A percentile compares a stretch with the other conserved stretches of the same genome.
Evolutionary conservation across 2,797 vertebrate species (phyloP).

Genomic region (Valencia hispanica): DNA sequence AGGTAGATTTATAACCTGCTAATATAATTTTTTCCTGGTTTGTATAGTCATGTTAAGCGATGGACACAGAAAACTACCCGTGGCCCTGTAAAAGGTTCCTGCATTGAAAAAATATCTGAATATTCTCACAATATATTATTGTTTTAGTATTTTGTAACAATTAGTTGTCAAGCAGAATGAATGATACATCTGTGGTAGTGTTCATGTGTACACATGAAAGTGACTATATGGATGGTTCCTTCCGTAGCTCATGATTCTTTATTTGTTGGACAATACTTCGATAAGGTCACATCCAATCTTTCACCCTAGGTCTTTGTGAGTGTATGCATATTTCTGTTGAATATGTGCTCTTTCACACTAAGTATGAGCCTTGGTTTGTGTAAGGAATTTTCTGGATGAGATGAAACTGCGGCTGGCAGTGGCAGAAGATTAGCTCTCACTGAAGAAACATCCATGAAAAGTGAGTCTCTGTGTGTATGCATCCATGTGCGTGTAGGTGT

Average conservation of each 20-base stretch:
- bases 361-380: constrained; percentile 60
- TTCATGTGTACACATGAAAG: too few species aligned
- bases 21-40: neutral
- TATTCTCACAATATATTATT: neutral
- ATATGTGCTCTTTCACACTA: constrained; percentile 50
- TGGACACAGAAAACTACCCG: neutral
- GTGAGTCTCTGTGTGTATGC: constrained; percentile 11
- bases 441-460: constrained; percentile 59
- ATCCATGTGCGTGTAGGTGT: too few species aligned
- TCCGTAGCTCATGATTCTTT: constrained; percentile 23
- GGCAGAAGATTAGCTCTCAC: constrained; percentile 71
- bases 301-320: constrained; percentile 22
- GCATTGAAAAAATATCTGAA: neutral
- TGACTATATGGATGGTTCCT: neutral
- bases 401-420: constrained; percentile 70
- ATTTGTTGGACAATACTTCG: constrained; percentile 24
- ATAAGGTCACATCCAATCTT: constrained; percentile 26
- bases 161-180: neutral
- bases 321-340: constrained; percentile 13
- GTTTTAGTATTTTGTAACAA: neutral
- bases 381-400: constrained; percentile 72
- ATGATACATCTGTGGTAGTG: too few species aligned
- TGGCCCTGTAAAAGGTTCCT: neutral
- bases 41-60: neutral
- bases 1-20: neutral